Evolutionary conservation across 2,888 invertebrate species (phyloP), one percentile per base, ranked within the genome.

Genomic region (Chymomyza amoena): DNA sequence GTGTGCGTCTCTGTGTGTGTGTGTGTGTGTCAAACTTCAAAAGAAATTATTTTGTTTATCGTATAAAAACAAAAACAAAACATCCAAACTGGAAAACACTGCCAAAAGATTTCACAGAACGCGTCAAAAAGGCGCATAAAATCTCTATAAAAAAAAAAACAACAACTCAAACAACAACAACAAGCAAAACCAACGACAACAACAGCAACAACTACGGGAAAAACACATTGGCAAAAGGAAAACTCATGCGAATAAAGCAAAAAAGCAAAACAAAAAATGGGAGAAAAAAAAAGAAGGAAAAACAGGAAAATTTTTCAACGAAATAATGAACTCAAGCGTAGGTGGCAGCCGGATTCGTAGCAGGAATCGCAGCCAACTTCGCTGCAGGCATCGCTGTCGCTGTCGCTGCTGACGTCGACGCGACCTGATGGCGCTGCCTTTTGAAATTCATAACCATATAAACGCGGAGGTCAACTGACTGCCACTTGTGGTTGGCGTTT

Each of bases 381-480:
- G 52, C 52, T 54, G 52, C 52, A 4, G 16, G 18, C 18, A 7
- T 51, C 51, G 51, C 51, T 15, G 16, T 51, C 51, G 51, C 51
- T 15, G 51, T 15, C 2, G 32, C 16, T 15, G 51, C n/a, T n/a
- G n/a, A n/a, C 51, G 52, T 54, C 52, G 39, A 13, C 39, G 39
- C 13, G 39, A 45, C 39, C 1, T 10, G 13, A 2, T 13, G 16
- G 16, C 52, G 52, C 52, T 54, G 52, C 15, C 52, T 54, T 54
- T 54, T 54, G 52, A 54, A 54, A 54, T 54, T 54, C 52, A 54
- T 54, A 54, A 54, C 52, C 52, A 54, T 54, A 54, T 18, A 63
- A 54, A 50, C 61, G 77, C 66, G 72, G 76, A 72, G 77, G 77
- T 77, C 77, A 77, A 76, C 67, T 65, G 25, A 69, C 71, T 64